Conservation (phyloP, 2,113 vertebrate genomes). For the Nannobrachium achirus region DNA sequence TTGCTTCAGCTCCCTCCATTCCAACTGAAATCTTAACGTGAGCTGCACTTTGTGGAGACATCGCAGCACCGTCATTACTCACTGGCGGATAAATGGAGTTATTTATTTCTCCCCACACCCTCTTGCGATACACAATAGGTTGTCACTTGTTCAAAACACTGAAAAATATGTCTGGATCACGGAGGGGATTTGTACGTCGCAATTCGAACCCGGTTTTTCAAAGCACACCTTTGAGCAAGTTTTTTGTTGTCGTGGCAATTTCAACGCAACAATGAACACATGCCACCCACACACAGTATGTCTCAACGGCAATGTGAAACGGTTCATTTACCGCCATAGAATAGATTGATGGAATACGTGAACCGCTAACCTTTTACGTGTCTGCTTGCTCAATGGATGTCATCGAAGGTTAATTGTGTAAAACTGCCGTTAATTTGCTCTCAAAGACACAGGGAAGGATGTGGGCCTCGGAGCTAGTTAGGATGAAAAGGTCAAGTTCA, state of each 20-base stretch:
- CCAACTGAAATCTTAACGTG: conserved; percentile 32
- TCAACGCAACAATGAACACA: conserved; percentile 6
- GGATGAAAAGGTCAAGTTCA: conserved; percentile 68
- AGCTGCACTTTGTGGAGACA: conserved; percentile 43
- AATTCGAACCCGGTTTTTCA: conserved; percentile 1
- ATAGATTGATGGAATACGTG: conserved; percentile 60
- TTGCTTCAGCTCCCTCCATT: conserved; percentile 33
- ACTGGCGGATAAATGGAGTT: conserved; percentile 23
- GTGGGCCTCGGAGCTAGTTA: conserved; percentile 56
- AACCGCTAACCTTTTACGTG: conserved; percentile 67
- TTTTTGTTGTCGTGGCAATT: background rate
- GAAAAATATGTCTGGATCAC: background rate
- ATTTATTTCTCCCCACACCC: too few species aligned
- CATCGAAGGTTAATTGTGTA: conserved; percentile 77
- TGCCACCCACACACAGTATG: conserved; percentile 19
- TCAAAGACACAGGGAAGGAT: conserved; percentile 65
- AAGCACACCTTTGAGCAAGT: conserved; percentile 17
- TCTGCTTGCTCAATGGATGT: conserved; percentile 53
- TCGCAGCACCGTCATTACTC: conserved; percentile 16
- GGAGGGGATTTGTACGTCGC: background rate
- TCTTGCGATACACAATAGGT: conserved; percentile 1
- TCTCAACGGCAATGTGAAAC: conserved; percentile 42
- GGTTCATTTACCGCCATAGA: conserved; percentile 52
- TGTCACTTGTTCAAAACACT: conserved; percentile 8
- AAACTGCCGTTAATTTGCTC: conserved; percentile 70